Evolutionary conservation across 2,113 vertebrate species (phyloP), one percentile per base, ranked within the genome.

Genomic region (Heterocephalus glaber): DNA sequence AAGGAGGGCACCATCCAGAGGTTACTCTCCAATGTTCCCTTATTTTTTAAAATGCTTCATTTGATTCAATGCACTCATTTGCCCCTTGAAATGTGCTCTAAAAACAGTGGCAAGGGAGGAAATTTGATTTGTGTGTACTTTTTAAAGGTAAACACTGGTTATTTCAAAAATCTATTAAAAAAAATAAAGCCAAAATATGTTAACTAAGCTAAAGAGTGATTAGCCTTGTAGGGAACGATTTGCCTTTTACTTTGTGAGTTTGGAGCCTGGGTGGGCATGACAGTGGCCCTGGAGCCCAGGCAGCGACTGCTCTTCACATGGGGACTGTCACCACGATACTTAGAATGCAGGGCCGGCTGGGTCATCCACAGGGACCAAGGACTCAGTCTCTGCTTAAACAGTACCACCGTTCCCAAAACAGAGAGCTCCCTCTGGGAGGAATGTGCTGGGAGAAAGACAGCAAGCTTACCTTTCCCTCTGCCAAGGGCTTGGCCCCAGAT

Each of bases 281-380:
- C 26, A 8, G 2, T 4, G 47, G 0, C 54, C 33, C 30, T 7
- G n/a, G 28, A 33, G 38, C 28, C 3, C 17, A 1, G 68, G 9
- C 68, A 41, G 70, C 9, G 38, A 20, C 9, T 0, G 41, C 24
- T 66, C 5, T 19, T 4, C 19, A 10, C 4, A 4, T 41, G 24
- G n/a, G 3, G 33, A 49, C 1, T 0, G 7, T 11, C 30, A 17
- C 30, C 0, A 0, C 2, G 24, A 26, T 22, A 13, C 22, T 4
- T 19, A 0, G 30, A 20, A 56, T 14, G 19, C 2, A 41, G 54
- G 30, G 4, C 14, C 6, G 41, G 24, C 4, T 7, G 65, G 66
- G 35, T 20, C 66, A 3, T 16, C 35, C 28, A 41, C 33, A 2
- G 3, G 19, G 10, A 33, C 56, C n/a, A 44, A 58, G 30, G 83